Evolutionary conservation across 2,797 vertebrate species (phyloP), one percentile per base, ranked within the genome.

Genomic region (Liasis olivaceus): DNA sequence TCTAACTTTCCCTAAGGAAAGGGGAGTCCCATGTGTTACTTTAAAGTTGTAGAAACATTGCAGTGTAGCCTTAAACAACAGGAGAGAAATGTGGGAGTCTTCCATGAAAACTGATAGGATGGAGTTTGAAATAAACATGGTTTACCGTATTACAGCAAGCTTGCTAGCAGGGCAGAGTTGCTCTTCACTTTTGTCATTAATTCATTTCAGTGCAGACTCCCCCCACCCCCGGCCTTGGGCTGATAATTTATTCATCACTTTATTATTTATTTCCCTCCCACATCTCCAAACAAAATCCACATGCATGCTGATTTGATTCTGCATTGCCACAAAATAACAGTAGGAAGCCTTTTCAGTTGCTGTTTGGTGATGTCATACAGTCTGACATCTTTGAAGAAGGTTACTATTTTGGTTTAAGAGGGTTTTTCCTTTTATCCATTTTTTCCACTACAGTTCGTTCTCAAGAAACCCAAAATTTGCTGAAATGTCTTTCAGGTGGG

Each of bases 351-450:
- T 95, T 96, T 72, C 85, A 95, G 93, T 93, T 36, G 9, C 56
- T 0, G 47, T 94, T 93, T 90, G 3, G 0, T 89, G 9, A 94
- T 95, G 90, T 90, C 91, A 93, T 94, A 91, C 87, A 24, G 88
- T 88, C 95, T 97, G 95, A 95, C 95, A 94, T 96, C 94, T 96
- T 96, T 97, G 96, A 97, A 96, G 96, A 59, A 63, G 81, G 94
- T 89, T 95, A 92, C 95, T 97, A 93, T 97, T 96, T 97, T 96
- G 95, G 85, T 95, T 95, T 95, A 93, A 91, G 91, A 93, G 90
- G 95, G 95, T 88, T 64, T 95, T 89, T 62, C 89, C 31, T 69
- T 77, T 87, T 87, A 14, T 60, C 36, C 64, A 24, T 87, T 42
- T 56, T 56, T 28, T 36, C 17, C 20, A 17, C 28, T 11, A 60